Conservation (phyloP, 2,797 vertebrate genomes). For the Psittacula derbiana region DNA sequence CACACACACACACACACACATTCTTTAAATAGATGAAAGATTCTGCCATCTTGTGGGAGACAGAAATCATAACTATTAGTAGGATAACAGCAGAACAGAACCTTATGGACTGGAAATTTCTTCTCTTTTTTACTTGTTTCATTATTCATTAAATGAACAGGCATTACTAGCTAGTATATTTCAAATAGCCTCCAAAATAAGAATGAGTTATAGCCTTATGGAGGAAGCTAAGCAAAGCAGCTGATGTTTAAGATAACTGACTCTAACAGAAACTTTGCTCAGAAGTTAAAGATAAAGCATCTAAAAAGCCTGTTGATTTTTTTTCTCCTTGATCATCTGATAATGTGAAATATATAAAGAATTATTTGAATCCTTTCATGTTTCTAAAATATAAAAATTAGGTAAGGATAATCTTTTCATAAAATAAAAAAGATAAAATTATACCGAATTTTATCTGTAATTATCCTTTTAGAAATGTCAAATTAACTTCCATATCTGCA, state of each 20-base stretch:
- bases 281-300: background rate
- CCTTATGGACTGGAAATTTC: background rate
- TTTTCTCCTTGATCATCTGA: background rate
- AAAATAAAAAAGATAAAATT: background rate
- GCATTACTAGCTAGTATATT: background rate
- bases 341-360: background rate
- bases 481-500: background rate
- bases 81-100: background rate
- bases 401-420: background rate
- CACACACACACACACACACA: background rate
- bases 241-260: background rate
- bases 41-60: conserved; percentile 72
- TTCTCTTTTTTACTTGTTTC: background rate
- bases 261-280: background rate
- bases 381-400: background rate
- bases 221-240: background rate
- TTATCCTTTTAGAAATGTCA: background rate
- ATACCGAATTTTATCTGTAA: background rate
- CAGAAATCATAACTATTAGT: background rate
- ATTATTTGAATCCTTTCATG: background rate
- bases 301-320: background rate
- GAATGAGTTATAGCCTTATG: background rate
- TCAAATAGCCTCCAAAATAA: background rate
- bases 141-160: background rate
- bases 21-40: conserved; percentile 34